Evolutionary conservation across 2,113 vertebrate species (phyloP).

Genomic region (Phalacrocorax carbo): DNA sequence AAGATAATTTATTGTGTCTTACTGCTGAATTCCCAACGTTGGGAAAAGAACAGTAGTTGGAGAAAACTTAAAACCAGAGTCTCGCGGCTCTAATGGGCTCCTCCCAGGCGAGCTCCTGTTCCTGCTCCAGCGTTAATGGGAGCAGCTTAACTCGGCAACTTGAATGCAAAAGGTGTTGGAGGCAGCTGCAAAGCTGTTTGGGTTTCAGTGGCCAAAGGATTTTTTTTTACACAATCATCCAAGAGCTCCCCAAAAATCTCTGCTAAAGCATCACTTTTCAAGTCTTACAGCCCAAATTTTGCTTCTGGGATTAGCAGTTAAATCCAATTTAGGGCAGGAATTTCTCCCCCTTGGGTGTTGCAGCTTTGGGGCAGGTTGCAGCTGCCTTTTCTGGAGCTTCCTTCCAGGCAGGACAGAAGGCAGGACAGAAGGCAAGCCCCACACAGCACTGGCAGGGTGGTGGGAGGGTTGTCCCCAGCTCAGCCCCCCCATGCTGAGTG

Average conservation of each 20-base stretch:
- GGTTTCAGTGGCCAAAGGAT: background rate
- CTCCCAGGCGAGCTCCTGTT: background rate
- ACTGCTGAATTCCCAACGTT: background rate
- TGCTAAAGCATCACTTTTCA: background rate
- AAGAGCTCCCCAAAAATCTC: background rate
- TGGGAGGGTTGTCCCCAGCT: background rate
- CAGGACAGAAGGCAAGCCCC: background rate
- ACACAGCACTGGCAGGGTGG: background rate
- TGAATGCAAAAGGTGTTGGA: background rate
- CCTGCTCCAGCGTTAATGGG: rapidly evolving
- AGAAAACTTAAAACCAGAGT: background rate
- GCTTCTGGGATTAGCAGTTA: background rate
- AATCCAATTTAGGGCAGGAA: background rate
- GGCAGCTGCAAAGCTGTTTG: background rate
- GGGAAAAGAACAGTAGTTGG: background rate
- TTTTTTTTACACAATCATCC: background rate
- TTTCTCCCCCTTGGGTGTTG: background rate
- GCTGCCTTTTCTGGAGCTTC: background rate
- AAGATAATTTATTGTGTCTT: background rate
- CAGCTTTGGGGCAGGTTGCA: background rate
- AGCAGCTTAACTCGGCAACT: background rate
- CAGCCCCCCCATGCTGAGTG: background rate
- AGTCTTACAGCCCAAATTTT: background rate
- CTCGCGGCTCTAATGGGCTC: background rate
- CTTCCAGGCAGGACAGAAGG: background rate